These are phyloP conservation scores for Adelognathus sp. DNA, from an alignment of 2,888 invertebrate genomes.

Conservation along the genomic window DNA sequence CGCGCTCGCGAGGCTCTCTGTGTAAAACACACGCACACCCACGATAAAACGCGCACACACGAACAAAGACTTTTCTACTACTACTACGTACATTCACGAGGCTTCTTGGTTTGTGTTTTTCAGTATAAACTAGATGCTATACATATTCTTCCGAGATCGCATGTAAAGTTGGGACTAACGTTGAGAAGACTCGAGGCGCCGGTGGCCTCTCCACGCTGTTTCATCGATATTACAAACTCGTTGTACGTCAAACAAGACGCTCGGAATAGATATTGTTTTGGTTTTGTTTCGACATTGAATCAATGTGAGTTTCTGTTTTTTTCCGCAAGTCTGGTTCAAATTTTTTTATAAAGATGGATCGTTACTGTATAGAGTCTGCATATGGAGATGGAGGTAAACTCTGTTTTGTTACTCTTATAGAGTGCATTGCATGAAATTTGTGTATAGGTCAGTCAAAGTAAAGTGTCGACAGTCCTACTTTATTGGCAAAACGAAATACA, in stretches of 20 bases:
- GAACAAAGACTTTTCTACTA: not conserved
- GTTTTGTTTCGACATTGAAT: not conserved
- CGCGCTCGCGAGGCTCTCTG: slow-evolving; percentile 61
- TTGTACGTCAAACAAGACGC: not conserved
- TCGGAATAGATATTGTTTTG: not conserved
- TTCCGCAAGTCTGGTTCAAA: not conserved
- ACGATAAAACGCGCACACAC: slow-evolving; percentile 43
- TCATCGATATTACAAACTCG: not conserved
- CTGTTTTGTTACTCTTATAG: no score
- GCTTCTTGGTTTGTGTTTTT: not conserved
- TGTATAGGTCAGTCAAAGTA: no score
- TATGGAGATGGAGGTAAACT: no score
- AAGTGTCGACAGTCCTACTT: no score
- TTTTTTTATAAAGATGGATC: no score
- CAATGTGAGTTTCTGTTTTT: not conserved
- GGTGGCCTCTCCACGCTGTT: slow-evolving; percentile 7
- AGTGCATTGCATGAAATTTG: no score
- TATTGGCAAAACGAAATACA: no score
- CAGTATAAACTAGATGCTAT: not conserved
- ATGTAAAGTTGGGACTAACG: not conserved
- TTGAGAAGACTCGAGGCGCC: not conserved
- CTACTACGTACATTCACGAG: not conserved
- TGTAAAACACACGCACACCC: slow-evolving; percentile 60
- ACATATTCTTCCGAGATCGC: slow-evolving; percentile 19
- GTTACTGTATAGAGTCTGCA: no score